Evolutionary conservation across 2,888 invertebrate genomes (phyloP).

Genomic region (Himalopsyche kuldschensis): DNA sequence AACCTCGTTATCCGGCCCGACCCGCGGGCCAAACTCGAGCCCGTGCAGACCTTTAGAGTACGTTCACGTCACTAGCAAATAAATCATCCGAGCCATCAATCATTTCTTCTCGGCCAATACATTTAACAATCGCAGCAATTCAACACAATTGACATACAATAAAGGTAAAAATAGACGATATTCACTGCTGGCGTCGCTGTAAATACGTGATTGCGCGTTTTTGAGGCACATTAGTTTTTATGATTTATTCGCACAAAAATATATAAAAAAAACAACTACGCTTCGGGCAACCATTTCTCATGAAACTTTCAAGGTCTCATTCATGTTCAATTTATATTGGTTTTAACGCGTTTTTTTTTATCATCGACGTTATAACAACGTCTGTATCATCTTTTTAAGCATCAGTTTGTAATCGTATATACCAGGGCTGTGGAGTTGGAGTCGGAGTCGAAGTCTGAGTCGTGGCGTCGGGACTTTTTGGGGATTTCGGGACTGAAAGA

Average conservation of each 20-base stretch:
- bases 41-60: not conserved
- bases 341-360: too few species aligned
- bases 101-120: constrained; percentile 15
- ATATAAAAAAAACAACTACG: not conserved
- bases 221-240: not conserved
- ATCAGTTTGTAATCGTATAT: too few species aligned
- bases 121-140: constrained; percentile 26
- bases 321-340: not conserved
- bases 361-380: too few species aligned
- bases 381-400: too few species aligned
- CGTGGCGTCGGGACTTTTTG: too few species aligned
- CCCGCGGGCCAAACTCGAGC: too few species aligned
- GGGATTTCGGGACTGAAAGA: too few species aligned
- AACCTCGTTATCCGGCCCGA: too few species aligned
- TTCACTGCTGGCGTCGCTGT: not conserved
- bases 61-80: not conserved
- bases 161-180: constrained; percentile 6
- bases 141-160: constrained; percentile 25
- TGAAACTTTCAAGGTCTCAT: not conserved
- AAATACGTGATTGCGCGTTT: not conserved
- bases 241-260: not conserved
- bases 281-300: not conserved
- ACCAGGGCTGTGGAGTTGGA: too few species aligned
- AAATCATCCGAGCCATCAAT: constrained; percentile 24
- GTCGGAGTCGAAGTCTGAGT: too few species aligned